Percentiles rank a stretch among this genome's conserved stretches.
phyloP scores from a whole-genome alignment of 2,888 invertebrate genomes.

The Xestia rhomboidea region DNA sequence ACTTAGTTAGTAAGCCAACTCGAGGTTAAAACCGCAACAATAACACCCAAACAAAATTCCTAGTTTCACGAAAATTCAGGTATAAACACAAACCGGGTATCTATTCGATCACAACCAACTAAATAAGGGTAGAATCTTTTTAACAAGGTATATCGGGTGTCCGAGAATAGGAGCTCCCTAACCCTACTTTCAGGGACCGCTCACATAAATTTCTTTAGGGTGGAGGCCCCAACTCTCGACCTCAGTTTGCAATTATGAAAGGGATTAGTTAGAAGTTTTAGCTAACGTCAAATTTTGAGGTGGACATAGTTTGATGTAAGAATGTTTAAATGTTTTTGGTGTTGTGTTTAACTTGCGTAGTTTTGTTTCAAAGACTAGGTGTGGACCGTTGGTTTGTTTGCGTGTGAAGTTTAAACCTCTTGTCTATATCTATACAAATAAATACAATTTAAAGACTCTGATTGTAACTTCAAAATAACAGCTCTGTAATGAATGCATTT shows the following conservation, averaged over 20 bases:
- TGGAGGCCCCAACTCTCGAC: slow-evolving; percentile 21
- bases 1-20: neutral
- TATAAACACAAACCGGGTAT: slow-evolving; percentile 21
- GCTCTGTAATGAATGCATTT: too few species aligned
- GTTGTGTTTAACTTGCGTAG: slow-evolving; percentile 1
- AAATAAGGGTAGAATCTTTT: slow-evolving; percentile 43
- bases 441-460: too few species aligned
- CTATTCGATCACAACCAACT: slow-evolving; percentile 14
- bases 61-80: neutral
- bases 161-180: slow-evolving; percentile 40
- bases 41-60: neutral
- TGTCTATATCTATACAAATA: too few species aligned
- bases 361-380: slow-evolving; percentile 10
- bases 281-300: slow-evolving; percentile 31
- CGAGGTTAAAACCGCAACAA: neutral
- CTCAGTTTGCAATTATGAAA: slow-evolving; percentile 48
- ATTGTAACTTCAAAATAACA: too few species aligned
- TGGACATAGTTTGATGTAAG: slow-evolving; percentile 26
- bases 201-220: slow-evolving; percentile 50
- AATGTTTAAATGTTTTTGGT: slow-evolving; percentile 29
- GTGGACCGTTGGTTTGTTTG: neutral
- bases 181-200: slow-evolving; percentile 30
- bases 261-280: slow-evolving; percentile 32
- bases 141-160: slow-evolving; percentile 55
- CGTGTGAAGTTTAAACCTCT: neutral